phyloP scores from a whole-genome alignment of 2,797 vertebrate species.

The Aplochiton taeniatus region DNA sequence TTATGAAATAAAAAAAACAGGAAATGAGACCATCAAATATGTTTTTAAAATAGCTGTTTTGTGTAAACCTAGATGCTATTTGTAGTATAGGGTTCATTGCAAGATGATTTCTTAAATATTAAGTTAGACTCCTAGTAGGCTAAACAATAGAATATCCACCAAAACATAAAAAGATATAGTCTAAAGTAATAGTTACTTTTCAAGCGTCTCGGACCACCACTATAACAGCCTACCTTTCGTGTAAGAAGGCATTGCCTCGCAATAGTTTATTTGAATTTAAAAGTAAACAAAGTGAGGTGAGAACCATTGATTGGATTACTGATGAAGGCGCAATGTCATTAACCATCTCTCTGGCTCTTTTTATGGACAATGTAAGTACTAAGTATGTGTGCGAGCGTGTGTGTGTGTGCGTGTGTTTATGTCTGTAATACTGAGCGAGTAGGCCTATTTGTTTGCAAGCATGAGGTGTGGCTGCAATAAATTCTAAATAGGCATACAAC shows the following conservation, averaged over 20 bases:
- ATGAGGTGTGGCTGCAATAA: not conserved
- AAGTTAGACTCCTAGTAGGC: not conserved
- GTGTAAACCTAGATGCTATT: not conserved
- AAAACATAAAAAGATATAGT: no score
- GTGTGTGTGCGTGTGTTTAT: constrained; percentile 28
- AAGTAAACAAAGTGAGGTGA: constrained; percentile 33
- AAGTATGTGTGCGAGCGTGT: constrained; percentile 3
- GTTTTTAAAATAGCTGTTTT: not conserved
- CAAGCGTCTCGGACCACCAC: no score
- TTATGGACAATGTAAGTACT: constrained; percentile 7
- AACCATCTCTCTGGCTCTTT: not conserved
- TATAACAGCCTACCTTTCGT: not conserved
- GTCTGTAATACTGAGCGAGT: constrained; percentile 9
- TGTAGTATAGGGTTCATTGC: no score
- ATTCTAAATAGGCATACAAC: no score
- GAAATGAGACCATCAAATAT: not conserved
- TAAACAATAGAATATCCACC: no score
- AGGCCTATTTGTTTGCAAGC: not conserved
- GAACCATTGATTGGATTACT: constrained; percentile 57
- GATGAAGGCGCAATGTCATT: constrained; percentile 3
- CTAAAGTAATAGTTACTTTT: no score
- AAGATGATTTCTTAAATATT: no score
- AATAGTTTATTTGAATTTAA: constrained; percentile 48
- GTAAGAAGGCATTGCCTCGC: constrained; percentile 10
- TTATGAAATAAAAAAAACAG: no score